phyloP scores from a whole-genome alignment of 2,888 invertebrate genomes.

The Siphlonurus alternatus region DNA sequence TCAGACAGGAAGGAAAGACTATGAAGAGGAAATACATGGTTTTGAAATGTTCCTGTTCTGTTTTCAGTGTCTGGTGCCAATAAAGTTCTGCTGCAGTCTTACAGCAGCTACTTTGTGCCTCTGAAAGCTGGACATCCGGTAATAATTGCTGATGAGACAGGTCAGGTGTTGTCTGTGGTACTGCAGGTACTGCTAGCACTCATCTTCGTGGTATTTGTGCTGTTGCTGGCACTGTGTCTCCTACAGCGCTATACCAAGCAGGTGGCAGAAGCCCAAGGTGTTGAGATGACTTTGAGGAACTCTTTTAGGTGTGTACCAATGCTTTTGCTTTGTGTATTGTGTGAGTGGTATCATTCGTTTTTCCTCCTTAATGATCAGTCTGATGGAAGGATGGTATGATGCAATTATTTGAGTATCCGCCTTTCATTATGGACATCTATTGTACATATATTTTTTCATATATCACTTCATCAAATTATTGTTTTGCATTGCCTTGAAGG shows the following conservation, averaged over 20 bases:
- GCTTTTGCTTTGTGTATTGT: background rate
- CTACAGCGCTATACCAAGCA: conserved; percentile 47
- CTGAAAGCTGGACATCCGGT: conserved; percentile 48
- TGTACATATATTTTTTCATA: too few species aligned
- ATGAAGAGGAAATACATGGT: too few species aligned
- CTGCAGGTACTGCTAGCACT: conserved; percentile 50
- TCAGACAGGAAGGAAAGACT: too few species aligned
- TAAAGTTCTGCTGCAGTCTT: conserved; percentile 38
- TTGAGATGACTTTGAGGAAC: conserved; percentile 47
- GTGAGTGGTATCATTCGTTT: background rate
- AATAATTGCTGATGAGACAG: conserved; percentile 14
- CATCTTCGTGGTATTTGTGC: conserved; percentile 40
- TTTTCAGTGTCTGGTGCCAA: conserved; percentile 31
- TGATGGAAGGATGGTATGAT: too few species aligned
- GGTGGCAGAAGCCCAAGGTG: conserved; percentile 41
- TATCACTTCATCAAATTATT: too few species aligned
- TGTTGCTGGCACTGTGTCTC: conserved; percentile 43
- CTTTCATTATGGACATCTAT: too few species aligned
- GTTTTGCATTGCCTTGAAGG: too few species aligned
- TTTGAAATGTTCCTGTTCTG: conserved; percentile 5
- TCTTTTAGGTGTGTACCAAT: conserved; percentile 41
- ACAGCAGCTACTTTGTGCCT: conserved; percentile 57
- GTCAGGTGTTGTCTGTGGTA: conserved; percentile 20
- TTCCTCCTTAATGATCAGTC: too few species aligned
- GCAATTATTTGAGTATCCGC: too few species aligned